Base-by-base conservation (phyloP, 2,888 invertebrate genomes). In the Drosophila borealis region DNA sequence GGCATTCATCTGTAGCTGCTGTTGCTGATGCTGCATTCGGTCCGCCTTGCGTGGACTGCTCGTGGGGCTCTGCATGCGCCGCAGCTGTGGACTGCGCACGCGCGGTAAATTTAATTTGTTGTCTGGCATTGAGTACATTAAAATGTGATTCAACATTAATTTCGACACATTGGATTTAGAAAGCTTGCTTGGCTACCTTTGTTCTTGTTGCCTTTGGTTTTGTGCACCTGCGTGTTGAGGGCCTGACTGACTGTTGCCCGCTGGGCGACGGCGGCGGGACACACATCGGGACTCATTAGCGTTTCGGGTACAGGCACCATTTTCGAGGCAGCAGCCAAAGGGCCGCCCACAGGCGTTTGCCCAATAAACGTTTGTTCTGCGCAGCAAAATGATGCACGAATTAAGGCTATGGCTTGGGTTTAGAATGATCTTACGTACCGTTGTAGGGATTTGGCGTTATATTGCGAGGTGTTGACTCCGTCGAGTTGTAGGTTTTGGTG, bases 271-370 rank as follows among this genome's bases (percentile, higher is more conserved):
- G 90, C 85, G 29, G 88, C 86, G 41, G 92, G 92, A 76, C 92
- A 92, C 48, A 92, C 92, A 91, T 96, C 96, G 0, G 96, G 97
- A 89, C 97, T 97, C 96, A 97, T 96, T 2, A 97, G 93, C 0
- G 96, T 96, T 91, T 97, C 97, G 0, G 97, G 97, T 33, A 97
- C 97, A 0, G 97, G 97, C 0, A 97, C 96, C 94, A 97, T 95
- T 92, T 97, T 97, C 0, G 96, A 96, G 10, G 97, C 96, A 10
- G 97, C 96, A 88, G 96, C 96, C 66, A 97, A 91, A 0, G 96
- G 95, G 13, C 92, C 92, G 17, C 91, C 92, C 42, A 66, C 67
- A 0, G 89, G 80, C 11, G 79, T 61, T 62, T 87, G 78, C 10
- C 80, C 80, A 13, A 81, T 64, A 34, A 70, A 84, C 8, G 81